phyloP scores from a whole-genome alignment of 2,888 invertebrate species.

The Buathra laborator region DNA sequence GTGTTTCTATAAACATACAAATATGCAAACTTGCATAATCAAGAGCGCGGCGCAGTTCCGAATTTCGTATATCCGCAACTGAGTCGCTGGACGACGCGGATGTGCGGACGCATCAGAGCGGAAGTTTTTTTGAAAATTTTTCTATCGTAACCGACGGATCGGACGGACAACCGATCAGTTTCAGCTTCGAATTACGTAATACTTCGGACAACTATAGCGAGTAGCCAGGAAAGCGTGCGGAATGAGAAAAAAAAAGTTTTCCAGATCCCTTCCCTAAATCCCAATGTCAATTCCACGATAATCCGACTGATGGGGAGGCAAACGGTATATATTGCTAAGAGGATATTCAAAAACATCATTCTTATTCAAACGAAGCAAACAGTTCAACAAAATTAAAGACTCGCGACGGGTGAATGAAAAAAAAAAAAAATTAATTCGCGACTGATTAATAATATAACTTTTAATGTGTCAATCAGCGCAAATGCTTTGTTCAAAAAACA shows the following conservation, averaged over 20 bases:
- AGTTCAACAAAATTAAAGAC: background rate
- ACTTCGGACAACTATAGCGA: background rate
- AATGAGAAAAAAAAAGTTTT: background rate
- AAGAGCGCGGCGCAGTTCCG: too few relatives aligned
- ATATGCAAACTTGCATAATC: too few relatives aligned
- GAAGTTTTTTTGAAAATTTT: too few relatives aligned
- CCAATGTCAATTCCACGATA: background rate
- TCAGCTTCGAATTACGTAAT: background rate
- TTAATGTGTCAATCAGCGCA: background rate
- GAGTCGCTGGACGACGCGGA: too few relatives aligned
- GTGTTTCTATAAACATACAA: too few relatives aligned
- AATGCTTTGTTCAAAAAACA: too few relatives aligned
- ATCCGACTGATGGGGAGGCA: background rate
- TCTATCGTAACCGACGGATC: background rate
- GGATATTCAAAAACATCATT: background rate
- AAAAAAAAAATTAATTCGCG: background rate
- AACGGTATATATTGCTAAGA: conserved; percentile 8
- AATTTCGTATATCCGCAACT: too few relatives aligned
- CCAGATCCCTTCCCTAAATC: conserved; percentile 3
- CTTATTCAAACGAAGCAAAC: background rate
- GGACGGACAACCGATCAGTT: background rate
- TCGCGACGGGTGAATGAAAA: background rate
- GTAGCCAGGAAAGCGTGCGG: background rate
- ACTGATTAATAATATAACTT: background rate
- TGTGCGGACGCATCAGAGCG: too few relatives aligned